Evolutionary conservation across 2,113 vertebrate species (phyloP).

Genomic region (Pelmatolapia mariae): DNA sequence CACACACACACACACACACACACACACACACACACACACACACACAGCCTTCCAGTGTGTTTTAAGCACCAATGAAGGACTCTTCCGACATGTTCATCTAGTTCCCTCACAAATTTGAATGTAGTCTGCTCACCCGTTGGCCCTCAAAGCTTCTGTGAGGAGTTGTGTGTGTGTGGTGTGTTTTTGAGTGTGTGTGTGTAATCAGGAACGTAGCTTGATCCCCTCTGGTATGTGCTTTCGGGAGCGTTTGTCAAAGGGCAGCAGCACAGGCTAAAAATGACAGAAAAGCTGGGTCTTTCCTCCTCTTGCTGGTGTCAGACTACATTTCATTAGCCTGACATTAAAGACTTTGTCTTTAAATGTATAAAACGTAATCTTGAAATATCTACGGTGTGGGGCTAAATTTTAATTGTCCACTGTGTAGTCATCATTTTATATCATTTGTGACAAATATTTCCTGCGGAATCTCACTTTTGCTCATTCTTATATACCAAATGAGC

Average conservation of each 20-base stretch:
- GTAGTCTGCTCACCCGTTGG: constrained; percentile 43
- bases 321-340: not conserved
- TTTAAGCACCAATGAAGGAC: constrained; percentile 63
- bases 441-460: not conserved
- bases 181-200: constrained; percentile 24
- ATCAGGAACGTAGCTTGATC: constrained; percentile 61
- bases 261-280: constrained; percentile 44
- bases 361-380: not conserved
- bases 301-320: not conserved
- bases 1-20: not conserved
- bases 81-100: constrained; percentile 63
- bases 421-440: not conserved
- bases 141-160: constrained; percentile 32
- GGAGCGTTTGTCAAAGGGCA: constrained; percentile 68
- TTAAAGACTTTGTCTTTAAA: not conserved
- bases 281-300: constrained; percentile 30
- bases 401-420: not conserved
- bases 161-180: constrained; percentile 7
- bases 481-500: not conserved
- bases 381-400: not conserved
- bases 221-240: constrained; percentile 67
- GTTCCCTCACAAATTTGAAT: constrained; percentile 56
- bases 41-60: constrained; percentile 35
- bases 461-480: not conserved
- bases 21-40: not conserved